Percentiles rank a stretch among this genome's conserved stretches.
phyloP scores from a whole-genome alignment of 2,888 invertebrate genomes.

The Drosophila quinaria region DNA sequence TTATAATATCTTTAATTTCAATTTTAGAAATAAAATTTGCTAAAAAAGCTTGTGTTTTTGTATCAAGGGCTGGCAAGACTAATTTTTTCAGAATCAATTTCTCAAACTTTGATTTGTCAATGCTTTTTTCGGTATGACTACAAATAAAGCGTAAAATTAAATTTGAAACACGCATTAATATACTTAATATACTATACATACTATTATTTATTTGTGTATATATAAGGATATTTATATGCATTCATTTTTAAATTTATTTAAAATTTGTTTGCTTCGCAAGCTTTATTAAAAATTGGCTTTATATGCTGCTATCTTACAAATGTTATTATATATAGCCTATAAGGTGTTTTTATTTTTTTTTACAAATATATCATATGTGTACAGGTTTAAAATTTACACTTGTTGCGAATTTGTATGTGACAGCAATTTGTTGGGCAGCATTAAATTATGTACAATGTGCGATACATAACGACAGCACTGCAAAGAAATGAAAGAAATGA shows the following conservation, averaged over 20 bases:
- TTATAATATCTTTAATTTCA: neutral
- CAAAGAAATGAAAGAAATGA: constrained; percentile 19
- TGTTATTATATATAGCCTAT: constrained; percentile 36
- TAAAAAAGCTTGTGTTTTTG: constrained; percentile 15
- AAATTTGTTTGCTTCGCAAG: constrained; percentile 68
- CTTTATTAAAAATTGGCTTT: constrained; percentile 51
- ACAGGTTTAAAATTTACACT: constrained; percentile 67
- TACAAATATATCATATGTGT: constrained; percentile 54
- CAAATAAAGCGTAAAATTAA: constrained; percentile 12
- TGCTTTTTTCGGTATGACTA: constrained; percentile 49
- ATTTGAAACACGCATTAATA: constrained; percentile 19
- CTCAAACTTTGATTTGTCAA: constrained; percentile 74
- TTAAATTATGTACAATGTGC: constrained; percentile 47
- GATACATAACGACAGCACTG: constrained; percentile 68
- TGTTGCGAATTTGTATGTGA: constrained; percentile 62
- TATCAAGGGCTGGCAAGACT: constrained; percentile 3
- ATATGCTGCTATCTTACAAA: constrained; percentile 53
- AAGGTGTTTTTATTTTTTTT: constrained; percentile 45
- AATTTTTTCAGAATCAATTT: constrained; percentile 17
- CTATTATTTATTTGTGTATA: constrained; percentile 11
- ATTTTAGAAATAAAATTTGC: constrained; percentile 24
- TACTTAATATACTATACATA: constrained; percentile 11
- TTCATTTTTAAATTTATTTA: constrained; percentile 24
- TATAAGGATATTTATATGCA: neutral
- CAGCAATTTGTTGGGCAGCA: constrained; percentile 73